These are phyloP conservation scores for Cottoperca gobio DNA, from an alignment of 2,797 vertebrate species.

Conservation along the genomic window DNA sequence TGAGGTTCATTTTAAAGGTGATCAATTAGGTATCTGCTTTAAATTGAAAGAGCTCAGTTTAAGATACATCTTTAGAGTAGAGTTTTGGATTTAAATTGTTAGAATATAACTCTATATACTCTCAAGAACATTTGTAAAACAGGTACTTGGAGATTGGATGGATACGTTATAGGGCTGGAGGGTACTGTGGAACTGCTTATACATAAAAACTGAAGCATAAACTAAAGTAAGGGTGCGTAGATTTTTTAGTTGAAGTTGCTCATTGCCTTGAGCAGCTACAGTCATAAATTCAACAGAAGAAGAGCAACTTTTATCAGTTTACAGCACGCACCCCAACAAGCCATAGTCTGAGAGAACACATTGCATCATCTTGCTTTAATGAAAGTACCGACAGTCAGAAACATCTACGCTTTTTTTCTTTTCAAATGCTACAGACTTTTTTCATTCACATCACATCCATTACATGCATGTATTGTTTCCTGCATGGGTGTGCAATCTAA, in stretches of 20 bases:
- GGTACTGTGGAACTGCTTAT: not conserved
- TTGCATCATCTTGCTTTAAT: not conserved
- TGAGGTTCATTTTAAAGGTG: not conserved
- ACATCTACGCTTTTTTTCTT: not conserved
- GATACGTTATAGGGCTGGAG: not conserved
- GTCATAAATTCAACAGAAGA: not conserved
- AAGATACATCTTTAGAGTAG: not conserved
- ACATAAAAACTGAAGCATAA: not conserved
- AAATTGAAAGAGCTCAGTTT: not conserved
- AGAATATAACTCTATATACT: not conserved
- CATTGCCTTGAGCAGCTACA: not conserved
- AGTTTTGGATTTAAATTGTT: not conserved
- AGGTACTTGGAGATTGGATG: not conserved
- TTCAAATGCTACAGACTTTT: not conserved
- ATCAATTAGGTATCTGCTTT: not conserved
- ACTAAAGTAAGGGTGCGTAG: not conserved
- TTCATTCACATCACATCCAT: not conserved
- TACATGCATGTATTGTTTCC: not conserved
- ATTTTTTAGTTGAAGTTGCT: not conserved
- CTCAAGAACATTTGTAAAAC: not conserved
- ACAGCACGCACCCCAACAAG: not conserved
- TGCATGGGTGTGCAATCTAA: not conserved
- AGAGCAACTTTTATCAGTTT: not conserved
- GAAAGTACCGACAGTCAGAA: not conserved
- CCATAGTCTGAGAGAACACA: not conserved